Evolutionary conservation across 2,888 invertebrate species (phyloP), one percentile per base, ranked within the genome.

Genomic region (Agrilus cyanescens): DNA sequence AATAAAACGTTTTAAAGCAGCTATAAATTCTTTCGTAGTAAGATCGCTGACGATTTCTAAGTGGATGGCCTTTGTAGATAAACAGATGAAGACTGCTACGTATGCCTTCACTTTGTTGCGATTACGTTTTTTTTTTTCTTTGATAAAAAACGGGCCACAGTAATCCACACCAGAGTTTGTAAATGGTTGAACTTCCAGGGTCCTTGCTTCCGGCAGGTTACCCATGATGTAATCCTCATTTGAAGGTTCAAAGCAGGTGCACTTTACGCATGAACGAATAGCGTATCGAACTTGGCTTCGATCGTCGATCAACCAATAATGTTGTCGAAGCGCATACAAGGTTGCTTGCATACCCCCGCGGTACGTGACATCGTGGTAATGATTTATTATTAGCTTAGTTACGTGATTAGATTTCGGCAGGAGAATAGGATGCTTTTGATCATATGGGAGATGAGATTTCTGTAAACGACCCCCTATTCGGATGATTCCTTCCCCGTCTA

Each of bases 121-220:
- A 31, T 48, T 48, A 29, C 54, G 37, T 25, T 38, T 32, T 29
- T 45, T 49, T n/a, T 43, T 40, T 36, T 50, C 47, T 15, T 46
- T 40, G 12, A 56, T 37, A 10, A 42, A 39, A 36, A 55, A 47
- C 2, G 57, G 54, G 2, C 57, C 57, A 14, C 49, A 53, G 45
- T 49, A 57, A 40, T 58, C 57, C 1, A 56, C 38, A 2, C 56
- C 56, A 32, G 41, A 33, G 12, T 46, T 46, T 6, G 37, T 43
- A 46, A 59, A 59, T 33, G 57, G 49, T 10, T 50, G 38, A 8
- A 46, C 33, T 8, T 51, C 49, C 2, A 38, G 47, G 1, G 55
- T 51, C 15, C 58, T 35, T 6, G 40, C 7, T 13, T 20, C 29
- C 1, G 57, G 59, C 12, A 59, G 46, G 33, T 57, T 31, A 10